Evolutionary conservation across 2,113 vertebrate species (phyloP), one percentile per base, ranked within the genome.

Genomic region (Albula goreensis): DNA sequence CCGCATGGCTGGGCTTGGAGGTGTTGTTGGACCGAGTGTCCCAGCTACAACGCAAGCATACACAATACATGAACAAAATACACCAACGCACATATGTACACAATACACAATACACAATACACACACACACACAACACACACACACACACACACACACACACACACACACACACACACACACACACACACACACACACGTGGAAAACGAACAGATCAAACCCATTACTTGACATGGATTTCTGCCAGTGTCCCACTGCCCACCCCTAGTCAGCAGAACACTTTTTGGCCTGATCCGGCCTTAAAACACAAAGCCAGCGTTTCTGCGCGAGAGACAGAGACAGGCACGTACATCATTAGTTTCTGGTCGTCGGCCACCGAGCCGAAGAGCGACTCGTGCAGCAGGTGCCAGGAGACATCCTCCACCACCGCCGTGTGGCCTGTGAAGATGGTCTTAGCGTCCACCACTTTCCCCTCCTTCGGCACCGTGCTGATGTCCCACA

Each of bases 381-480:
- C 98, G 94, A 99, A 99, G 0, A 99, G 96, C 2, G 97, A 99
- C 86, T 99, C 97, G 0, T 99, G 98, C 12, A 99, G 96, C 86
- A 98, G 92, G 89, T 99, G 98, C 98, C 98, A 99, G 70, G 97
- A 98, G 0, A 99, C 97, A 50, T 99, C 98, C 88, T 99, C 98
- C 82, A 99, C 97, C 50, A 99, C 98, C 2, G 98, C 98, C 12
- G 98, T 98, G 84, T 99, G 98, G 9, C 98, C 98, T 1, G 98
- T 99, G 91, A 99, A 99, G 93, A 99, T 98, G 88, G 98, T 99
- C 95, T 99, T 99, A 1, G 98, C 98, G 88, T 99, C 97, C 89
- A 99, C 98, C 57, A 99, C 96, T 91, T 98, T 99, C 41, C 97
- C 98, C 89, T 99, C 98, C 85, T 99, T 99, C 49, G 98, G 98